A percentile compares a stretch with the other conserved stretches of the same genome.
These are phyloP conservation scores for Dasypus novemcinctus DNA, from an alignment of 2,113 vertebrate species.

Conservation along the genomic window DNA sequence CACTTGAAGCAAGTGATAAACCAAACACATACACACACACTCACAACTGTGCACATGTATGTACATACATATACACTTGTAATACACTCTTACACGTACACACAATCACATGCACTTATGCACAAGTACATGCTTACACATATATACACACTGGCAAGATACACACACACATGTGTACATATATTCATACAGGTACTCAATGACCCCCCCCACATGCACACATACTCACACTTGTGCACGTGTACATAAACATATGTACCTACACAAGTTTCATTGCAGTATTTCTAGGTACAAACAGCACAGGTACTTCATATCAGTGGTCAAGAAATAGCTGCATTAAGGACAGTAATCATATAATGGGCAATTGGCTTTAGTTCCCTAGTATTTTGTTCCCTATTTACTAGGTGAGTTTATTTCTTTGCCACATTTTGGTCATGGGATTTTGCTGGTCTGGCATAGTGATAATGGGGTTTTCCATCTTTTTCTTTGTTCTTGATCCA, in stretches of 20 bases:
- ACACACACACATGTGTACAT: too few relatives aligned
- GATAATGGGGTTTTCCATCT: too few relatives aligned
- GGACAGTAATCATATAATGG: background rate
- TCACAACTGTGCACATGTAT: too few relatives aligned
- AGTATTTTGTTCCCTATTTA: background rate
- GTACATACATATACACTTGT: background rate
- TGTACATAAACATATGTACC: background rate
- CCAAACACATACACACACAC: background rate
- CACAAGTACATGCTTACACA: background rate
- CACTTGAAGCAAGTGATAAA: background rate
- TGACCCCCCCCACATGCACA: background rate
- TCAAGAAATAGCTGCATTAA: background rate
- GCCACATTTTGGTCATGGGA: too few relatives aligned
- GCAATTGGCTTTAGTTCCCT: background rate
- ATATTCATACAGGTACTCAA: background rate
- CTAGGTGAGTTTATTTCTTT: background rate
- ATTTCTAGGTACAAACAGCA: background rate
- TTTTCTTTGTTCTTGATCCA: too few relatives aligned
- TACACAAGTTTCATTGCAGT: background rate
- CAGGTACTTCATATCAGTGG: background rate
- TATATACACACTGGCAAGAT: background rate
- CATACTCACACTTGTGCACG: background rate
- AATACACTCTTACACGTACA: background rate
- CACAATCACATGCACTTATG: background rate
- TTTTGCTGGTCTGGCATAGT: too few relatives aligned